phyloP scores from a whole-genome alignment of 92 coral and sea anemone species.

The Palythoa heliodiscus region DNA sequence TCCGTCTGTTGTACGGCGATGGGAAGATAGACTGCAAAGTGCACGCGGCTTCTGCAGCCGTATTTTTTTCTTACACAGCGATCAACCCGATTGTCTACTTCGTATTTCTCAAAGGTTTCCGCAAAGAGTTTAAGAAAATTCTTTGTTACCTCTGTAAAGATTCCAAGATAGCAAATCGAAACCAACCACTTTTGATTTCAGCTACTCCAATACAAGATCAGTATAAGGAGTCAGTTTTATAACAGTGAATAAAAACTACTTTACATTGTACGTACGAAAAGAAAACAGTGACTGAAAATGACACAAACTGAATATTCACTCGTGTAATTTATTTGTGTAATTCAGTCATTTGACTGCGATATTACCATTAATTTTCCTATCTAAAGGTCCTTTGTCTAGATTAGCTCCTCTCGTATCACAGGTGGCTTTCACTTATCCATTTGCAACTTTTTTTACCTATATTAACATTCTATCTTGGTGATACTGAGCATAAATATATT shows the following conservation, averaged over 20 bases:
- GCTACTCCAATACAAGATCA: neutral
- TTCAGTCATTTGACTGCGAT: no score
- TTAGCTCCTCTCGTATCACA: no score
- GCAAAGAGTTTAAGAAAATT: slow-evolving; percentile 54
- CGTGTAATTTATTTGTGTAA: no score
- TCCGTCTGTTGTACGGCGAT: slow-evolving; percentile 31
- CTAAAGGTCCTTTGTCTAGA: no score
- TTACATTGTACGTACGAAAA: no score
- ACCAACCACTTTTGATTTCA: neutral
- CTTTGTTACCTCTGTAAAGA: neutral
- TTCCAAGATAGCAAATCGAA: neutral
- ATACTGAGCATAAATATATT: no score
- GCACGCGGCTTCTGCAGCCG: slow-evolving; percentile 40
- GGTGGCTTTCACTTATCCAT: no score
- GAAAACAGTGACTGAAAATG: no score
- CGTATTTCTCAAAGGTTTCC: slow-evolving; percentile 59
- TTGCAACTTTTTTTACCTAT: no score
- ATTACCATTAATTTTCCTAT: no score
- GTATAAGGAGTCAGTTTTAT: neutral
- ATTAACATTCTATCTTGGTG: no score
- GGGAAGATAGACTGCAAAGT: slow-evolving; percentile 1
- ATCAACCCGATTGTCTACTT: slow-evolving; percentile 70
- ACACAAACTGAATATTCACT: no score
- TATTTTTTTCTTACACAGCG: slow-evolving; percentile 61
- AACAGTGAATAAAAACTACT: neutral